Evolutionary conservation across 2,797 vertebrate genomes (phyloP), one percentile per base, ranked within the genome.

Genomic region (Megaceryle alcyon): DNA sequence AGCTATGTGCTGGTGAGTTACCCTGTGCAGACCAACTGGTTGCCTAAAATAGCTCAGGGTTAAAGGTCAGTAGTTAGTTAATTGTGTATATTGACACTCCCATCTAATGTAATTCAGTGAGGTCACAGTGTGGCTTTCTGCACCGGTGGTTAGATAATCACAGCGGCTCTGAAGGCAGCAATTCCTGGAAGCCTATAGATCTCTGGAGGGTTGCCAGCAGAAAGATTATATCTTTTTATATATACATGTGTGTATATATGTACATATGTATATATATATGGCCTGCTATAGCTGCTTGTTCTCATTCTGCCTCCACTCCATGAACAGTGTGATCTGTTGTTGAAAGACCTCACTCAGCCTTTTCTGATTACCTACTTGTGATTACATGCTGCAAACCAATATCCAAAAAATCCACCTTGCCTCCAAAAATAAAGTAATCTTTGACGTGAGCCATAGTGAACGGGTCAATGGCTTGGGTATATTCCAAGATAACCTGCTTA

Each of bases 41-140:
- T 91, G 69, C 72, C 69, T 54, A 88, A 95, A 96, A 94, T 83
- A 95, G 65, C 65, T 94, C 76, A 33, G 54, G 63, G 81, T 37
- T 59, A 89, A 88, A 93, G 57, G 91, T 88, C 87, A 91, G 51
- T 23, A 90, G 82, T 60, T 56, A 51, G 71, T 75, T 87, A 89
- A 85, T 75, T 89, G 66, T 57, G 41, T 51, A 44, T 71, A 95
- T 83, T 64, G 86, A 86, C 94, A 88, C 75, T 94, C 82, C 89
- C 64, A 91, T 86, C 82, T 86, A 91, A 87, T 8, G 79, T 61
- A 95, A 89, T 83, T 91, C 87, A 91, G 46, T 28, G 65, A 85
- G 76, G 69, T 86, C 82, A 78, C 61, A 33, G 44, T 4, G 31
- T 1, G 35, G 72, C 63, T 59, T 85, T 75, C 64, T 46, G 23